phyloP scores from a whole-genome alignment of 2,797 vertebrate species.

The Numenius phaeopus region DNA sequence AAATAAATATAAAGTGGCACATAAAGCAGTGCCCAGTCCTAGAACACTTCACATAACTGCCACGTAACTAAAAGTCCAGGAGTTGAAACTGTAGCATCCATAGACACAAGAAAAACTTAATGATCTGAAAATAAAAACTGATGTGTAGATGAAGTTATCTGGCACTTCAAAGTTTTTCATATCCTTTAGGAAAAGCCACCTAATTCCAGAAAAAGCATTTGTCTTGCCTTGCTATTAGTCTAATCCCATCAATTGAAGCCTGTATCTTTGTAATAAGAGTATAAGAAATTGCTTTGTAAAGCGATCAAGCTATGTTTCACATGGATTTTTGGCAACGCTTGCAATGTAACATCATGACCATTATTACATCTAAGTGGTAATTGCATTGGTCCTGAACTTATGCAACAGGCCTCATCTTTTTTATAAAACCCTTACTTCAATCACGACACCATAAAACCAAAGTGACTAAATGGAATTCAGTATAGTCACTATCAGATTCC shows the following conservation, averaged over 20 bases:
- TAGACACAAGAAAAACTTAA: neutral
- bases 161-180: neutral
- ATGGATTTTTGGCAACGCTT: neutral
- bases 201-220: neutral
- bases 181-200: neutral
- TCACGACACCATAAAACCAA: neutral
- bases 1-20: neutral
- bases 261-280: neutral
- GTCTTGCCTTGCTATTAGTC: neutral
- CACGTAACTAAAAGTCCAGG: neutral
- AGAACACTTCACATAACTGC: neutral
- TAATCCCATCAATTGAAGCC: neutral
- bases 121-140: neutral
- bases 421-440: neutral
- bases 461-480: neutral
- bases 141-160: neutral
- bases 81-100: neutral
- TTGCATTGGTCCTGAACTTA: neutral
- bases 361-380: neutral
- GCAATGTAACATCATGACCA: neutral
- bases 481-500: neutral
- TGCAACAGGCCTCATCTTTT: neutral
- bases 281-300: neutral
- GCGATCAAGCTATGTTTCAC: neutral
- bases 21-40: neutral